A percentile compares a stretch with the other conserved stretches of the same genome.
Evolutionary conservation across 1,140 invertebrate genomes (phyloP).

Genomic region (Euura lappo): DNA sequence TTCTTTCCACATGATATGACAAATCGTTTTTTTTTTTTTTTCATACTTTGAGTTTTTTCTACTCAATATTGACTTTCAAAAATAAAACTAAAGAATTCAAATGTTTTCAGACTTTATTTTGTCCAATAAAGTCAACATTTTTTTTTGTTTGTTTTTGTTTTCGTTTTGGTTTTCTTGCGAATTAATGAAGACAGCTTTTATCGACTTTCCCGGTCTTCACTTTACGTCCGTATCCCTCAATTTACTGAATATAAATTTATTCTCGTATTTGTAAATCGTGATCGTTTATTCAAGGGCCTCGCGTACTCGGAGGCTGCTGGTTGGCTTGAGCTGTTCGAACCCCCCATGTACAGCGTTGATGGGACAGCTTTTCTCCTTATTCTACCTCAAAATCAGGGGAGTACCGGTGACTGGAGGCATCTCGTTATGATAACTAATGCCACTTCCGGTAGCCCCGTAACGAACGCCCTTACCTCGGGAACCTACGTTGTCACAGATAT

Average conservation of each 20-base stretch:
- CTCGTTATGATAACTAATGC: conserved; percentile 64
- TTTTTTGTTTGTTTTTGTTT: too few relatives aligned
- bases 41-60: too few relatives aligned
- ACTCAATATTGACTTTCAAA: too few relatives aligned
- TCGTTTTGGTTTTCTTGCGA: neutral
- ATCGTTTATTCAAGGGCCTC: conserved; percentile 35
- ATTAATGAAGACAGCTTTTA: neutral
- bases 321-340: conserved; percentile 73
- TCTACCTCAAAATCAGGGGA: conserved; percentile 67
- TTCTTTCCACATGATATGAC: too few relatives aligned
- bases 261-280: neutral
- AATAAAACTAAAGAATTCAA: too few relatives aligned
- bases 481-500: conserved; percentile 81
- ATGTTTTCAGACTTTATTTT: too few relatives aligned
- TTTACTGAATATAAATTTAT: neutral
- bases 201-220: neutral
- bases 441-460: conserved; percentile 36
- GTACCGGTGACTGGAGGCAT: conserved; percentile 70
- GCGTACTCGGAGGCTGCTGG: conserved; percentile 62
- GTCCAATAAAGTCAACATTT: too few relatives aligned
- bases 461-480: conserved; percentile 72
- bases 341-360: conserved; percentile 66
- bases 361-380: conserved; percentile 65
- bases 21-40: conserved; percentile 9
- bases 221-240: neutral